Percentiles rank a stretch among this genome's conserved stretches.
Evolutionary conservation across 2,888 invertebrate genomes (phyloP).

Genomic region (Heliconius cydno): DNA sequence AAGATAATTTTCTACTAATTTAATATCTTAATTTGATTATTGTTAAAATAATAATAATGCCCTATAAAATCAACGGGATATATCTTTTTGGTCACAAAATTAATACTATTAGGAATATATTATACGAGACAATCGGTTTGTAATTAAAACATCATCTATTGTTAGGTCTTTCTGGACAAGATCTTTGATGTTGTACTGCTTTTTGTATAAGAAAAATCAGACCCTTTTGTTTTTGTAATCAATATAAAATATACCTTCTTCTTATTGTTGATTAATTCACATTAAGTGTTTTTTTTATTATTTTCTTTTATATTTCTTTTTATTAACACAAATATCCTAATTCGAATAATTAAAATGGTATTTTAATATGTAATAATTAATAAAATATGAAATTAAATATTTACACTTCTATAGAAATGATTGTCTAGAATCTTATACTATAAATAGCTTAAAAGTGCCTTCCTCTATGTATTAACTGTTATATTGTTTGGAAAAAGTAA

Average conservation of each 20-base stretch:
- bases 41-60: too few relatives aligned
- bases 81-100: too few relatives aligned
- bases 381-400: constrained; percentile 14
- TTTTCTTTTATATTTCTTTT: not conserved
- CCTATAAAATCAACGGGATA: too few relatives aligned
- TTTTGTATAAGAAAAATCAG: not conserved
- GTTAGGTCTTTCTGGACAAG: too few relatives aligned
- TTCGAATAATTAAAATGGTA: constrained; percentile 15
- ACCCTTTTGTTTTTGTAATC: constrained; percentile 18
- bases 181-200: not conserved
- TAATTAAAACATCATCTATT: too few relatives aligned
- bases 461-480: constrained; percentile 56
- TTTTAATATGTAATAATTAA: constrained; percentile 4
- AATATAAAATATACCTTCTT: not conserved
- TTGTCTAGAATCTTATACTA: constrained; percentile 1
- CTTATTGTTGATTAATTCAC: not conserved
- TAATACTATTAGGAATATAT: too few relatives aligned
- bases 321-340: not conserved
- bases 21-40: too few relatives aligned
- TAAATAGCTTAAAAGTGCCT: constrained; percentile 62
- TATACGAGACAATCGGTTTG: too few relatives aligned
- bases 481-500: constrained; percentile 51
- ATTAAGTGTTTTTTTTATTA: not conserved
- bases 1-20: too few relatives aligned
- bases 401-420: constrained; percentile 19